Percentiles rank a stretch among this genome's conserved stretches.
phyloP scores from a whole-genome alignment of 2,888 invertebrate species.

The Machimus rusticus region DNA sequence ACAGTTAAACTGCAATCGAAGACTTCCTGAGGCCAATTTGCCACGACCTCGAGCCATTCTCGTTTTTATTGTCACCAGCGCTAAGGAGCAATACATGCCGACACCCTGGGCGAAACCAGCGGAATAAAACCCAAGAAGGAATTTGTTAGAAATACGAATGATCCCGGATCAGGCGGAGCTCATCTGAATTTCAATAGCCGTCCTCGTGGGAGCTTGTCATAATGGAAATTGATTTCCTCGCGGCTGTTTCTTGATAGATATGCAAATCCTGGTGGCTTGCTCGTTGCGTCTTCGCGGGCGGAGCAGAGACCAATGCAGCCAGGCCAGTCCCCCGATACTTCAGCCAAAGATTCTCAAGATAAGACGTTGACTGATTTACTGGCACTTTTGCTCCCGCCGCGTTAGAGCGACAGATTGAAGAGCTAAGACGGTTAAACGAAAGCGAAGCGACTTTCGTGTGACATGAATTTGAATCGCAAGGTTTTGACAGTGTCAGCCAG shows the following conservation, averaged over 20 bases:
- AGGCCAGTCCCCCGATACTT: not conserved
- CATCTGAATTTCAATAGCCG: conserved; percentile 27
- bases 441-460: conserved; percentile 2
- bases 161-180: conserved; percentile 20
- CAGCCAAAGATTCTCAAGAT: not conserved
- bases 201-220: not conserved
- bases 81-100: not conserved
- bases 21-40: not conserved
- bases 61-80: not conserved
- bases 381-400: not conserved
- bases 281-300: not conserved
- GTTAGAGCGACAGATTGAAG: not conserved
- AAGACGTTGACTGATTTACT: conserved; percentile 32
- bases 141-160: not conserved
- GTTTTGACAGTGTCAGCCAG: not conserved
- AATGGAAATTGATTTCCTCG: conserved; percentile 5
- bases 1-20: not conserved
- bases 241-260: not conserved
- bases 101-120: not conserved
- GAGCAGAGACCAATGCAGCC: not conserved
- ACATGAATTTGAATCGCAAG: not conserved
- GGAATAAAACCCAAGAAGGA: not conserved
- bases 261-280: not conserved
- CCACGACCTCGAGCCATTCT: not conserved
- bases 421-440: not conserved